Evolutionary conservation across 2,888 invertebrate species (phyloP), one percentile per base, ranked within the genome.

Genomic region (Eupithecia inturbata): DNA sequence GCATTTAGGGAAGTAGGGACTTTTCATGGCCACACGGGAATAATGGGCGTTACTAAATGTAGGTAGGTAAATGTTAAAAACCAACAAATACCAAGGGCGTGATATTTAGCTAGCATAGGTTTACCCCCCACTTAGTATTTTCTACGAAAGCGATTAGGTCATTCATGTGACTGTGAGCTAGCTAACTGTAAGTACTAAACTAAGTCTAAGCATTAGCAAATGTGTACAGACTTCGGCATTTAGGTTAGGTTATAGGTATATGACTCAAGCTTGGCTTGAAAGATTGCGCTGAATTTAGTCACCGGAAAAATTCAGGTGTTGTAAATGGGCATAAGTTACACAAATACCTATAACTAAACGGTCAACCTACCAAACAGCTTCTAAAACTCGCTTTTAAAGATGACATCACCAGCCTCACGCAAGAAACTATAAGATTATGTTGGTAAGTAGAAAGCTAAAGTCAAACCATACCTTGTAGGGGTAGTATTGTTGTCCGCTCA

Each of bases 401-500:
- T 94, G 94, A 94, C 93, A 93, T 94, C 93, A 93, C 90, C 89
- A 41, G 26, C 81, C 80, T 53, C 12, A 22, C 49, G 26, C 22
- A 45, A 9, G 36, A 67, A 60, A 31, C 31, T 67, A n/a, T n/a
- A 31, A 31, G 33, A n/a, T 6, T 68, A 57, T 26, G 31, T 45
- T 53, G n/a, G 49, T 70, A 45, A 31, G 49, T 63, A 9, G 33
- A 41, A 6, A 62, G 60, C 33, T 74, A 31, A 26, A 14, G 49
- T 28, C 89, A 90, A 33, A 81, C 87, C 95, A 96, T 91, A 97
- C 97, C 96, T 97, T 97, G 96, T 97, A 97, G 87, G 97, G 97
- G 93, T 97, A 97, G 93, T 97, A 97, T 93, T 97, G 97, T 86
- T 97, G 96, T 89, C 96, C 96, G 92, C 96, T 96, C 97, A 97